A percentile compares a stretch with the other conserved stretches of the same genome.
These are phyloP conservation scores for Petrophora chlorosata DNA, from an alignment of 2,888 invertebrate genomes.

Conservation along the genomic window DNA sequence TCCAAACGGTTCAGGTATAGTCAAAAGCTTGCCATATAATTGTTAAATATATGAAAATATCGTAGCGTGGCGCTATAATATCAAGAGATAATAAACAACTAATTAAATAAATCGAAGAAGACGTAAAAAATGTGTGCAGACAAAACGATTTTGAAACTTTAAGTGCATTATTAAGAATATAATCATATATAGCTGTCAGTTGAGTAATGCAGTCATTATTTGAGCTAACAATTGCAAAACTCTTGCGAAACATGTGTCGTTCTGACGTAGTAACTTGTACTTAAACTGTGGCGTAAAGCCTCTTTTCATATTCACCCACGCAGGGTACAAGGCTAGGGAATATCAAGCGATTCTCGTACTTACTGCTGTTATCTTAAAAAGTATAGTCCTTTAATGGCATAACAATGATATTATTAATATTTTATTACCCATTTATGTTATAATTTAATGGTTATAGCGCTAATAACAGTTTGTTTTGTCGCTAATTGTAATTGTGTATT, in stretches of 20 bases:
- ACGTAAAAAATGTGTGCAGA: conserved; percentile 2
- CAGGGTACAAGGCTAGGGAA: conserved; percentile 44
- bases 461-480: conserved; percentile 49
- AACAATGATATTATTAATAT: conserved; percentile 41
- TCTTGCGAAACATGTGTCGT: conserved; percentile 54
- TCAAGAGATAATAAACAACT: too few species aligned
- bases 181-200: conserved; percentile 37
- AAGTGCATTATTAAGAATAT: conserved; percentile 33
- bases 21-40: too few species aligned
- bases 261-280: too few species aligned
- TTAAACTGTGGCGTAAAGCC: conserved; percentile 52
- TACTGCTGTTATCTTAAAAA: conserved; percentile 27
- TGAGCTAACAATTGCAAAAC: conserved; percentile 56
- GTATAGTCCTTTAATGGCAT: conserved; percentile 27
- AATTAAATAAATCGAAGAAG: conserved; percentile 3
- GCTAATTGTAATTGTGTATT: conserved; percentile 52
- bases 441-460: conserved; percentile 57
- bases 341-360: conserved; percentile 30
- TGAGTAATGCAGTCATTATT: conserved; percentile 53
- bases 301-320: conserved; percentile 57
- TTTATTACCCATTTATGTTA: conserved; percentile 51
- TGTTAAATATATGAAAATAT: too few species aligned
- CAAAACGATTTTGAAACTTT: conserved; percentile 17
- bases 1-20: too few species aligned
- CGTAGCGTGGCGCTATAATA: too few species aligned